Evolutionary conservation across 1,140 invertebrate genomes (phyloP).

Genomic region (Trachymyrmex septentrionalis): DNA sequence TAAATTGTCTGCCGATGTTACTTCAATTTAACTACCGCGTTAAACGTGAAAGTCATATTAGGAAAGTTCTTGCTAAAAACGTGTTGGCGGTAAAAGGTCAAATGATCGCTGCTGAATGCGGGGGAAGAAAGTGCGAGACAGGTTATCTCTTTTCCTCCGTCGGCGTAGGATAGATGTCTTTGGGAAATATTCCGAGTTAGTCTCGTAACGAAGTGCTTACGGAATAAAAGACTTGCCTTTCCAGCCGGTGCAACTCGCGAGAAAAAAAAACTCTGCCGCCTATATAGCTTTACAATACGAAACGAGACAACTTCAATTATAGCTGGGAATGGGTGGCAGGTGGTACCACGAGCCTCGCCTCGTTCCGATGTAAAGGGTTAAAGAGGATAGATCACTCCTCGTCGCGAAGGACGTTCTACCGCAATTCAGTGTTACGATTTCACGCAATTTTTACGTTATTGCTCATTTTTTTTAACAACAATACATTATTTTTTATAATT

Average conservation of each 20-base stretch:
- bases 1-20: conserved; percentile 55
- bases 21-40: conserved; percentile 39
- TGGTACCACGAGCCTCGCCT: conserved; percentile 62
- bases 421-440: conserved; percentile 7
- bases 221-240: conserved; percentile 57
- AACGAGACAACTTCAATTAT: conserved; percentile 64
- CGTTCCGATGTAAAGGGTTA: conserved; percentile 60
- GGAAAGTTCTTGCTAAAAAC: conserved; percentile 55
- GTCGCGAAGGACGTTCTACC: conserved; percentile 23
- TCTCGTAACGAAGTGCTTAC: conserved; percentile 49
- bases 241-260: background rate
- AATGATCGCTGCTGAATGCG: conserved; percentile 56
- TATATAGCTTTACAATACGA: conserved; percentile 63
- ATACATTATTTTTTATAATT: background rate
- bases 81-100: conserved; percentile 52
- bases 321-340: conserved; percentile 64
- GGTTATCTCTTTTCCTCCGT: background rate
- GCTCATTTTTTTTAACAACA: background rate
- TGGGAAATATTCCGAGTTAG: conserved; percentile 28
- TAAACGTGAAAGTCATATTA: conserved; percentile 51
- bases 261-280: conserved; percentile 32
- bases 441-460: conserved; percentile 14
- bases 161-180: conserved; percentile 21
- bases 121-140: conserved; percentile 1
- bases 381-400: conserved; percentile 58